phyloP scores from a whole-genome alignment of 2,888 invertebrate genomes.

The Frankliniella intonsa region DNA sequence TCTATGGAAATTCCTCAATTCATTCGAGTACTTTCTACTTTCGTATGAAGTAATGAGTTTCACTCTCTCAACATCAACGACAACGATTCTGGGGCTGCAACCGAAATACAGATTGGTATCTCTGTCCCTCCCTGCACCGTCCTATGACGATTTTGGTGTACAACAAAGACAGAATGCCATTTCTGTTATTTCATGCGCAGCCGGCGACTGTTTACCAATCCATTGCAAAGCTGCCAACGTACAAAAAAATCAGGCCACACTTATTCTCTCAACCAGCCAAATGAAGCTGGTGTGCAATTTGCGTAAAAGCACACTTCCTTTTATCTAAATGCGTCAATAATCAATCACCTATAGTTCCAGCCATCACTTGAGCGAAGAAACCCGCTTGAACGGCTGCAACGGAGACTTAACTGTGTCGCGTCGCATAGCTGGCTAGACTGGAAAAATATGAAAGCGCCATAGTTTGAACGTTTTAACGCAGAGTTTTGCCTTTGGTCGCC shows the following conservation, averaged over 20 bases:
- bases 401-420: too few relatives aligned
- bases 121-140: background rate
- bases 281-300: too few relatives aligned
- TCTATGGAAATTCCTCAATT: background rate
- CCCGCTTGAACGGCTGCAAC: too few relatives aligned
- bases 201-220: constrained; percentile 8
- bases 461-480: too few relatives aligned
- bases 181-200: background rate
- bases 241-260: background rate
- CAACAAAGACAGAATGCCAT: background rate
- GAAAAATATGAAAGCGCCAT: too few relatives aligned
- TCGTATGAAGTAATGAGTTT: background rate
- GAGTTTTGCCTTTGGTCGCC: too few relatives aligned
- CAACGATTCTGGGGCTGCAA: background rate
- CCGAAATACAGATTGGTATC: background rate
- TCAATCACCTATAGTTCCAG: too few relatives aligned
- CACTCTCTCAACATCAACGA: background rate
- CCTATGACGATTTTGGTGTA: too few relatives aligned
- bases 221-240: background rate
- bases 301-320: too few relatives aligned
- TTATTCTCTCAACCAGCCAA: background rate
- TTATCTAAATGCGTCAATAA: too few relatives aligned
- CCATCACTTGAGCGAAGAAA: too few relatives aligned
- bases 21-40: background rate
- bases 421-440: too few relatives aligned